phyloP scores from a whole-genome alignment of 1,140 invertebrate genomes.

The Trichomalopsis sarcophagae region DNA sequence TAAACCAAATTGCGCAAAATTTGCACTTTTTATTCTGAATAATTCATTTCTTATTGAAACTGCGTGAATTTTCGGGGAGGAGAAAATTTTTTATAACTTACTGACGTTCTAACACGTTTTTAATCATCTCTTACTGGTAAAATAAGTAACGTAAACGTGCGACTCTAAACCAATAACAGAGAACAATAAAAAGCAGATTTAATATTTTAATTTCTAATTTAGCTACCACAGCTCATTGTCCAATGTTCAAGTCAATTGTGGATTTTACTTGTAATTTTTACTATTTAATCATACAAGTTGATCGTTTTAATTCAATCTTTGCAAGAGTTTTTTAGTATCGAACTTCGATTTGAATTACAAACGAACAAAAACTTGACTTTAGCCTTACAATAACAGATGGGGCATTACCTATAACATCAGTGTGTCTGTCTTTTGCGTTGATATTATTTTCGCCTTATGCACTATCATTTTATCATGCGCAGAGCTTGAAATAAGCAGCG shows the following conservation, averaged over 20 bases:
- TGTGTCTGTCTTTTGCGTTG: not conserved
- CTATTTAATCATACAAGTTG: not conserved
- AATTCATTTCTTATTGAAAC: slow-evolving; percentile 4
- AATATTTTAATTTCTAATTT: not conserved
- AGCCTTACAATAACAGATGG: not conserved
- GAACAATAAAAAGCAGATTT: not conserved
- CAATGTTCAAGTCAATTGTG: not conserved
- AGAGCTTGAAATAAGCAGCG: not conserved
- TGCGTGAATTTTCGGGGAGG: not conserved
- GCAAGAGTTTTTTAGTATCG: not conserved
- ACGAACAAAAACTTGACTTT: not conserved
- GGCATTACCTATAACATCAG: not conserved
- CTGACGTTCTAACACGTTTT: not conserved
- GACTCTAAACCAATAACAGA: not conserved
- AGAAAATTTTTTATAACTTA: slow-evolving; percentile 15
- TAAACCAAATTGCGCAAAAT: not conserved
- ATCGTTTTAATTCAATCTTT: not conserved
- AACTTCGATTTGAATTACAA: not conserved
- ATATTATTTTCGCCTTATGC: not conserved
- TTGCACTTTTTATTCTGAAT: not conserved
- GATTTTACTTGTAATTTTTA: not conserved
- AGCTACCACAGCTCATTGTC: not conserved
- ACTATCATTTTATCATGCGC: not conserved
- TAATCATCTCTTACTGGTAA: not conserved
- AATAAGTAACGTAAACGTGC: not conserved